Conservation (phyloP, 2,797 vertebrate genomes). For the Odontamblyopus lacepedii region DNA sequence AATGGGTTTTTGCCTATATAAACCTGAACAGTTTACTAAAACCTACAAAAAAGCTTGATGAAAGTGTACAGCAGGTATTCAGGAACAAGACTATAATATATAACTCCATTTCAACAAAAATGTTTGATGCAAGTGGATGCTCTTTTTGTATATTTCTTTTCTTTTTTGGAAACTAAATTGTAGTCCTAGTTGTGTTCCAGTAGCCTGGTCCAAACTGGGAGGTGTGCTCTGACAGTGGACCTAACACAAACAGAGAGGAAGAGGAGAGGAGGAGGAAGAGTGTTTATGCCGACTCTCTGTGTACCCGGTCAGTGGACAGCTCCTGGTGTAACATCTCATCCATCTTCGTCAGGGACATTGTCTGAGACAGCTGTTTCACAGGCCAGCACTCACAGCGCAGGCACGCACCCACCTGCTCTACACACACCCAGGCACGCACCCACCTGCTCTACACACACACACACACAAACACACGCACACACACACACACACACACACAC, state of each 20-base stretch:
- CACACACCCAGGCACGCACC: constrained; percentile 15
- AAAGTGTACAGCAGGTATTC: too few species aligned
- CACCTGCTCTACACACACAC: constrained; percentile 7
- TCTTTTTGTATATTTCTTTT: background rate
- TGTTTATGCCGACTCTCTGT: constrained; percentile 34
- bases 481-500: constrained; percentile 20
- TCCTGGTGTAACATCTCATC: constrained; percentile 67
- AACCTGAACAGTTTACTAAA: too few species aligned
- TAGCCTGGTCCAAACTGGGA: background rate
- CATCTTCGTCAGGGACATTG: constrained; percentile 76
- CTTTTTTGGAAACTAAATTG: background rate
- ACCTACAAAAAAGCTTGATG: too few species aligned
- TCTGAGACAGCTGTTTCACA: constrained; percentile 77
- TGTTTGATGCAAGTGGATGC: too few species aligned
- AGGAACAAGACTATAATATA: too few species aligned
- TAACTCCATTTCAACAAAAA: too few species aligned
- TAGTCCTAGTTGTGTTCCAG: background rate
- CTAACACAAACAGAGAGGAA: constrained; percentile 7
- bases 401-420: constrained; percentile 54
- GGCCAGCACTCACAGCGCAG: constrained; percentile 59
- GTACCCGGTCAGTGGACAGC: constrained; percentile 51
- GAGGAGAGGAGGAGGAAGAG: background rate
- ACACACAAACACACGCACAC: background rate
- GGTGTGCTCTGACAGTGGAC: background rate
- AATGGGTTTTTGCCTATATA: too few species aligned